Conservation (phyloP, 2,113 vertebrate genomes). For the Peromyscus polionotus region DNA sequence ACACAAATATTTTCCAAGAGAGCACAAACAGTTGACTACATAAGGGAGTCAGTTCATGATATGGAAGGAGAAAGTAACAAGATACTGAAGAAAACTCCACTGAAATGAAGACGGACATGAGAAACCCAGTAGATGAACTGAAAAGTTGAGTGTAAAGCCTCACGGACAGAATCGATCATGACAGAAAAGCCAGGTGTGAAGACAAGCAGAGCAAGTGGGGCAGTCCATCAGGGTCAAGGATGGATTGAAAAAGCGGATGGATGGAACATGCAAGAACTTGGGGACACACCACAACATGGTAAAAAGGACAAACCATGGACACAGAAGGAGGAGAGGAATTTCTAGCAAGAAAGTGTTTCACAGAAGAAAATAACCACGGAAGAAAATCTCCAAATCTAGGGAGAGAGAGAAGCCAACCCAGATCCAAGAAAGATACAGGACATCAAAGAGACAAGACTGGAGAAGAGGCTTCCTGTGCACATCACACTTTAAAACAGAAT, state of each 20-base stretch:
- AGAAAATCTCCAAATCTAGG: neutral
- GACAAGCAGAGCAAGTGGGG: too few relatives aligned
- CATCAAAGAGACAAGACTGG: neutral
- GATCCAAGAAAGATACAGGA: neutral
- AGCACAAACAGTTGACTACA: neutral
- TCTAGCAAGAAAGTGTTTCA: neutral
- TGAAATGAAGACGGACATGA: neutral
- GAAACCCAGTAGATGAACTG: neutral
- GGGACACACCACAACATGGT: too few relatives aligned
- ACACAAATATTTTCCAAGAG: neutral
- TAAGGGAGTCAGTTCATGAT: neutral
- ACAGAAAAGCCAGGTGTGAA: too few relatives aligned
- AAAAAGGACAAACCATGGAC: neutral
- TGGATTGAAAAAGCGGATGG: neutral
- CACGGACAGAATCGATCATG: neutral
- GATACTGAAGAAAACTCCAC: neutral
- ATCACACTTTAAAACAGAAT: neutral
- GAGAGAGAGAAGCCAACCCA: neutral
- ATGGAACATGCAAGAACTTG: neutral
- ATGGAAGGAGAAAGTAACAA: neutral
- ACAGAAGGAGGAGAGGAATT: neutral
- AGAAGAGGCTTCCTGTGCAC: neutral
- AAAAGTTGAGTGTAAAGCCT: neutral
- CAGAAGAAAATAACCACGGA: neutral
- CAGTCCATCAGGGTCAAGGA: neutral